These are phyloP conservation scores for Hydriomena furcata DNA, from an alignment of 2,888 invertebrate genomes.

Conservation along the genomic window DNA sequence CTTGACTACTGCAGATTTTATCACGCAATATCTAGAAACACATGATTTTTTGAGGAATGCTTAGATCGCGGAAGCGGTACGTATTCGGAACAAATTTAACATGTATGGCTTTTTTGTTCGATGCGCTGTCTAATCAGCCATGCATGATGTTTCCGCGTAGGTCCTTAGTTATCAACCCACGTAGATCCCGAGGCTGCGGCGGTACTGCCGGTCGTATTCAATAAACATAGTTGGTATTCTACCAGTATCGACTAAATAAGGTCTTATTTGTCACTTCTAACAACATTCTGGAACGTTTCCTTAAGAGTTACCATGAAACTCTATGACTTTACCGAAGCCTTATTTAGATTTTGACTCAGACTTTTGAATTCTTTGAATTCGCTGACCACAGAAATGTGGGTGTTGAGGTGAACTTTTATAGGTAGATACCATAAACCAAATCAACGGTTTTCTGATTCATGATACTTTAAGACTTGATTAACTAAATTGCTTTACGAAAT, in stretches of 20 bases:
- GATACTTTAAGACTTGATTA: too few relatives aligned
- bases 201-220: conserved; percentile 47
- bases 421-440: too few relatives aligned
- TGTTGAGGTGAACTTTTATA: not conserved
- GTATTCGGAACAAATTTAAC: conserved; percentile 40
- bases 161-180: conserved; percentile 73
- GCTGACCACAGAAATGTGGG: conserved; percentile 11
- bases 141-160: conserved; percentile 69
- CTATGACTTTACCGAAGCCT: conserved; percentile 20
- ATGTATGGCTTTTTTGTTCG: conserved; percentile 44
- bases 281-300: conserved; percentile 41
- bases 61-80: conserved; percentile 40
- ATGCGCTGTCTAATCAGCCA: conserved; percentile 49
- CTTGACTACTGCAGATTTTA: conserved; percentile 17
- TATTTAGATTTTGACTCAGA: conserved; percentile 24
- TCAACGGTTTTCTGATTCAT: too few relatives aligned
- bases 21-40: conserved; percentile 13
- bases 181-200: conserved; percentile 67
- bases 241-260: conserved; percentile 52
- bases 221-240: conserved; percentile 68
- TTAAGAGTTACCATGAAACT: conserved; percentile 39
- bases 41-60: conserved; percentile 15
- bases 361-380: conserved; percentile 29
- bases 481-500: too few relatives aligned
- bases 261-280: conserved; percentile 45